A percentile compares a stretch with the other conserved stretches of the same genome.
Evolutionary conservation across 2,888 invertebrate species (phyloP).

Genomic region (Leptothorax acervorum): DNA sequence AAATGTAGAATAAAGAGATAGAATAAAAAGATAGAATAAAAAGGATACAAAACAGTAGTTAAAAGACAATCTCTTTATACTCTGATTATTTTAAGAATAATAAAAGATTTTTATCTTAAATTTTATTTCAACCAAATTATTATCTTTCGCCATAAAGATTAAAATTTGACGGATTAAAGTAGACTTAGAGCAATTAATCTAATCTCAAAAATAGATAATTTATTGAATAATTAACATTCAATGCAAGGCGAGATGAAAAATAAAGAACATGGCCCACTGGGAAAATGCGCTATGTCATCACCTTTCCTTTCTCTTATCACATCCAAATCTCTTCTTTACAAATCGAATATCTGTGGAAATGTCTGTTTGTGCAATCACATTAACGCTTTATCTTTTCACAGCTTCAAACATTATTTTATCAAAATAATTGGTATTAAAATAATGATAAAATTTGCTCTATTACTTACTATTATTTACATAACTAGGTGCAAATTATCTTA

Average conservation of each 20-base stretch:
- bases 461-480: not conserved
- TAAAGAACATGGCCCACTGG: not conserved
- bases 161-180: not conserved
- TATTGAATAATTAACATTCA: too few species aligned
- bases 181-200: not conserved
- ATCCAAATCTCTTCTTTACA: not conserved
- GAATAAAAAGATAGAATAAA: not conserved
- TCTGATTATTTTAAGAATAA: constrained; percentile 2
- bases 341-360: not conserved
- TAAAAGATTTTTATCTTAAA: not conserved
- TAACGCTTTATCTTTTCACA: not conserved
- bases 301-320: not conserved
- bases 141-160: not conserved
- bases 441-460: not conserved
- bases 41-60: not conserved
- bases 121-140: not conserved
- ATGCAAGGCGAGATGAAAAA: constrained; percentile 10
- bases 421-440: not conserved
- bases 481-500: not conserved
- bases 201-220: constrained; percentile 28
- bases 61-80: not conserved
- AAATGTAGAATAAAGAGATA: not conserved
- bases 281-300: not conserved
- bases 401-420: not conserved
- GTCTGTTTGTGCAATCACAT: not conserved